phyloP scores from a whole-genome alignment of 1,140 invertebrate genomes.

The Drosophila lacertosa region DNA sequence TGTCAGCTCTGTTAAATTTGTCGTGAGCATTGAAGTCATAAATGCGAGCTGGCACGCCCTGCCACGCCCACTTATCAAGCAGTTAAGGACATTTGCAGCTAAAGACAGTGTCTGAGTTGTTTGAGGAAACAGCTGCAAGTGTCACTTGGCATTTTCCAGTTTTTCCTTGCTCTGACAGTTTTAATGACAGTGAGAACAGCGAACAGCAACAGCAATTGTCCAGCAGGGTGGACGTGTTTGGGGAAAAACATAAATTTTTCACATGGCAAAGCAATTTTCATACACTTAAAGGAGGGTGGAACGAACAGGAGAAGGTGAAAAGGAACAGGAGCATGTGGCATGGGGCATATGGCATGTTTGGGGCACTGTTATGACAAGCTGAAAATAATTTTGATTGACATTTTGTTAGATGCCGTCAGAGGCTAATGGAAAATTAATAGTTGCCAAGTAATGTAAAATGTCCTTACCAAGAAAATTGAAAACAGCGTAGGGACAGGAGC shows the following conservation, averaged over 20 bases:
- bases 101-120: constrained; percentile 20
- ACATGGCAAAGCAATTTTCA: constrained; percentile 45
- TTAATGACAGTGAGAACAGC: constrained; percentile 39
- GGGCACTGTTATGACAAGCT: constrained; percentile 53
- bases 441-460: constrained; percentile 20
- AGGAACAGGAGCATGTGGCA: constrained; percentile 6
- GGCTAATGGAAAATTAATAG: constrained; percentile 62
- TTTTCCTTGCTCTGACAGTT: constrained; percentile 46
- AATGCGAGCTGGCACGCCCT: constrained; percentile 6
- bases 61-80: constrained; percentile 19
- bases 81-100: constrained; percentile 33
- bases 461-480: constrained; percentile 10
- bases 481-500: background rate
- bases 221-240: background rate
- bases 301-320: background rate
- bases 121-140: constrained; percentile 55
- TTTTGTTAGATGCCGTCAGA: constrained; percentile 24
- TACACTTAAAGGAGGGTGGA: constrained; percentile 18
- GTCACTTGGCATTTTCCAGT: constrained; percentile 51
- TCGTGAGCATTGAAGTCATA: constrained; percentile 20
- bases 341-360: constrained; percentile 11
- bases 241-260: constrained; percentile 42
- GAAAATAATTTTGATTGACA: constrained; percentile 56
- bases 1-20: too few relatives aligned
- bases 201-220: constrained; percentile 18